A percentile compares a stretch with the other conserved stretches of the same genome.
Evolutionary conservation across 2,797 vertebrate genomes (phyloP).

Genomic region (Miichthys miiuy): DNA sequence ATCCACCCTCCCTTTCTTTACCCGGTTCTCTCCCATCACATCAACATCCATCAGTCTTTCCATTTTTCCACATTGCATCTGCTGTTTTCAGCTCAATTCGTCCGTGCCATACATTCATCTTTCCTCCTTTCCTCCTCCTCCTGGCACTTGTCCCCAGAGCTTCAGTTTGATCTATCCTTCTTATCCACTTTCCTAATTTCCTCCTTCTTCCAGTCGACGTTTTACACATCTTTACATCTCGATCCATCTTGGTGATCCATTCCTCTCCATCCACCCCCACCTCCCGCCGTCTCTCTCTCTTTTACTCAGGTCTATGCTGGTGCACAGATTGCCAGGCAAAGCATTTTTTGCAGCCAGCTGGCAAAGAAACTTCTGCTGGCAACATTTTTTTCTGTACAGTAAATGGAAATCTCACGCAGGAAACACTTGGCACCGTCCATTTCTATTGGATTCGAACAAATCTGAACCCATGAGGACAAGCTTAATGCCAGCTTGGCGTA

Average conservation of each 20-base stretch:
- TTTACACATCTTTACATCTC: slow-evolving; percentile 72
- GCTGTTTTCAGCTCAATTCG: slow-evolving; percentile 48
- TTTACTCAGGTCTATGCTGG: slow-evolving; percentile 6
- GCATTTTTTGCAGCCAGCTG: slow-evolving; percentile 73
- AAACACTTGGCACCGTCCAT: slow-evolving; percentile 46
- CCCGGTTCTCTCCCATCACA: slow-evolving; percentile 34
- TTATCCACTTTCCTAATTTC: slow-evolving; percentile 50
- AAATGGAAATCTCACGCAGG: slow-evolving; percentile 64
- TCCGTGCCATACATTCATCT: slow-evolving; percentile 43
- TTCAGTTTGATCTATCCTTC: slow-evolving; percentile 59
- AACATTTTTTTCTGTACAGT: slow-evolving; percentile 58
- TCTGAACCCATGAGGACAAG: slow-evolving; percentile 41
- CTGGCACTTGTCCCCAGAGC: slow-evolving; percentile 31
- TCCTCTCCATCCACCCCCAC: slow-evolving; percentile 6
- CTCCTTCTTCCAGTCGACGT: slow-evolving; percentile 45
- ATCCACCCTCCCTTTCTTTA: slow-evolving; percentile 12
- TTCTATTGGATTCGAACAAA: slow-evolving; percentile 50
- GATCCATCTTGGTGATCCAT: slow-evolving; percentile 59
- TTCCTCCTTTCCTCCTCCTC: slow-evolving; percentile 35
- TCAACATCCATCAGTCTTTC: slow-evolving; percentile 48
- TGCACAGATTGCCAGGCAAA: slow-evolving; percentile 47
- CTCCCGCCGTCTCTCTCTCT: neutral
- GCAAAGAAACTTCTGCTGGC: slow-evolving; percentile 60
- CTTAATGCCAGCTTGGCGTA: slow-evolving; percentile 47
- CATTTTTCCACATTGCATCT: slow-evolving; percentile 50